Evolutionary conservation across 2,888 invertebrate species (phyloP), one percentile per base, ranked within the genome.

Genomic region (Leptinotarsa haldemani): DNA sequence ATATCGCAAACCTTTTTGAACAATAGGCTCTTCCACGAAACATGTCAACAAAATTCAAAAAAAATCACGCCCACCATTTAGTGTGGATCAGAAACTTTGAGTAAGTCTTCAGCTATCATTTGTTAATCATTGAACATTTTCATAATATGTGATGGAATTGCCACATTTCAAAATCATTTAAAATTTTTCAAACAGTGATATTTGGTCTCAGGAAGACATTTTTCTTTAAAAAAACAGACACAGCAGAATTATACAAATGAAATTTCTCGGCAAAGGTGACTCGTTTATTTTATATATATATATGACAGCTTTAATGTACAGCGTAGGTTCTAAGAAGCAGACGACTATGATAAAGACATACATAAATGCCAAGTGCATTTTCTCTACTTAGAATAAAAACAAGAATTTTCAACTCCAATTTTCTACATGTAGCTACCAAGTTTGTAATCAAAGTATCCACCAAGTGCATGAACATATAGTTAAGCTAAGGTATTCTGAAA

Each of bases 301-400:
- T 69, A 73, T 74, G 64, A 66, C 75, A 71, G 74, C 74, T 71
- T 75, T 71, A 71, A 64, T 71, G 53, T 65, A 63, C 61, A 67
- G 69, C 56, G 63, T 70, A 66, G 53, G 70, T 74, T 61, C 25
- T 40, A 30, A 12, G 61, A 40, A 61, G 61, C 61, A 61, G 40
- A n/a, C 66, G 70, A 64, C 67, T 70, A 74, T 63, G 22, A 56
- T 22, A 50, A 52, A 64, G 65, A 66, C 56, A 48, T n/a, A 4
- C 50, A 16, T 53, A 70, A 20, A 64, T 61, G 13, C 4, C 18
- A 18, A n/a, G 3, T 18, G 13, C 9, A 52, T 18, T 58, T 58
- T 58, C 58, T 25, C 58, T 58, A 25, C 58, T 2, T 56, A 22
- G 56, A 56, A 56, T 58, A 5, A 22, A 22, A 15, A 58, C 20